Conservation (phyloP, 2,888 invertebrate genomes). For the Sarcophaga rosellei region DNA sequence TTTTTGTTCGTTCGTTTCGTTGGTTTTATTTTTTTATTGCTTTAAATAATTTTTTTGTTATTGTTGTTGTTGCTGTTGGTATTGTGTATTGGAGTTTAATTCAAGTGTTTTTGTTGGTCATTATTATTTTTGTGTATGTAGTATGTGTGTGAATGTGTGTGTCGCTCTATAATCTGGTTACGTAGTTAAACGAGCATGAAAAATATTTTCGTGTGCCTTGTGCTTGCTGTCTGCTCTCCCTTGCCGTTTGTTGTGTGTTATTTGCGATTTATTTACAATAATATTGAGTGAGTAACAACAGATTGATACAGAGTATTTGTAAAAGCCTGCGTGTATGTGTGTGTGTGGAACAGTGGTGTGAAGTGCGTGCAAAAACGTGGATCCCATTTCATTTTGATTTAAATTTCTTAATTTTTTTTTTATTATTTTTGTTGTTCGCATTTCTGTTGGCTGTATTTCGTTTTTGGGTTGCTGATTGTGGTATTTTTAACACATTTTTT, state of each 20-base stretch:
- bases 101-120: background rate
- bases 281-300: background rate
- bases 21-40: conserved; percentile 18
- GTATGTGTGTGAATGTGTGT: background rate
- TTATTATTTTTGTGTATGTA: background rate
- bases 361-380: background rate
- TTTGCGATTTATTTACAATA: background rate
- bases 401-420: background rate
- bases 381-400: background rate
- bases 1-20: too few species aligned
- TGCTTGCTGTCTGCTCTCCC: background rate
- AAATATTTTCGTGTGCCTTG: background rate
- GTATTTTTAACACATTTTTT: background rate
- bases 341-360: background rate
- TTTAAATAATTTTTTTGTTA: conserved; percentile 4
- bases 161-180: conserved; percentile 18
- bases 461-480: background rate
- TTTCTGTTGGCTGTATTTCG: background rate
- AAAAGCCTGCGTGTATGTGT: background rate
- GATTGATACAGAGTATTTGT: background rate
- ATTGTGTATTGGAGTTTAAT: background rate
- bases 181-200: conserved; percentile 14
- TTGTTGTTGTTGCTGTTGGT: conserved; percentile 8
- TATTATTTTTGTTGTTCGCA: background rate
- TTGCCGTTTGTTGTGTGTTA: background rate